Evolutionary conservation across 2,888 invertebrate genomes (phyloP), one percentile per base, ranked within the genome.

Genomic region (Drosophila borborema): DNA sequence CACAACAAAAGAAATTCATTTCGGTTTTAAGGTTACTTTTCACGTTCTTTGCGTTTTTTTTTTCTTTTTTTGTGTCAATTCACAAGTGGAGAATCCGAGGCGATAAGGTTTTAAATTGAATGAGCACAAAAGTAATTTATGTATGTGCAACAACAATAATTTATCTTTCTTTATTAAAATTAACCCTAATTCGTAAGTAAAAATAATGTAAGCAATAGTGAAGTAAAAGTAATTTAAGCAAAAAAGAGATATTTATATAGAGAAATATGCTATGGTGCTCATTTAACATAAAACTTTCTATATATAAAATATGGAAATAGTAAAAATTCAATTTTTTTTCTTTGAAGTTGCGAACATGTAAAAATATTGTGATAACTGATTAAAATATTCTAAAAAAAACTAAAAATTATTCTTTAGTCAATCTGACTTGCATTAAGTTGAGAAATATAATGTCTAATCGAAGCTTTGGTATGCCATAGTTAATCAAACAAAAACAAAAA

Each of bases 1-100:
- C 40, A 61, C 66, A 61, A 72, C 53, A 73, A 73, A 65, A 54
- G 63, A 64, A 72, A 66, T 61, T 74, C 62, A 66, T 82, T 76
- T 55, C 16, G 61, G 59, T 65, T 55, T 56, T 14, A 36, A 73
- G 61, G 18, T 55, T 55, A 49, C 49, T 40, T 56, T 41, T 41
- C 12, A n/a, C 55, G 18, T 43, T 34, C 28, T 23, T 51, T 2
- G 16, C 16, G 4, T 20, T 2, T 4, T 7, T 23, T 20, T 45
- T 12, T 18, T 20, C 20, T 20, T 0, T 14, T 23, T 12, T 45
- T 20, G 6, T 28, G 31, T 12, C 10, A 23, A 23, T 8, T n/a
- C 18, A n/a, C 53, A 23, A 53, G 38, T 34, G 20, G 12, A 16
- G 54, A 40, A 20, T 18, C 54, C 16, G 14, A 49, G 49, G 23